phyloP scores from a whole-genome alignment of 2,113 vertebrate species.

The Psittacara wagleri region DNA sequence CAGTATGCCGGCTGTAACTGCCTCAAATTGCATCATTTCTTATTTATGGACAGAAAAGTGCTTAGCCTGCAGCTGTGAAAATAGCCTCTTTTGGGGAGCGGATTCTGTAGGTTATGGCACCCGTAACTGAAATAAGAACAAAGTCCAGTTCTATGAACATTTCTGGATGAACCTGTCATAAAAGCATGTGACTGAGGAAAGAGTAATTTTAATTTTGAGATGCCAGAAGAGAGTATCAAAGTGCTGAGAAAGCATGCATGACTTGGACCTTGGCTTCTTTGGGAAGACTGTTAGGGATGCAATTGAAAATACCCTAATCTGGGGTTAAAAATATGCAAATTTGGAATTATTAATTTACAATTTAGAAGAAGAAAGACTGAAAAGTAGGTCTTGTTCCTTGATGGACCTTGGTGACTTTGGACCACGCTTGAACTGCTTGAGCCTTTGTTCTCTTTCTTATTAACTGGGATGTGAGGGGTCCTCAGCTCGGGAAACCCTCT shows the following conservation, averaged over 20 bases:
- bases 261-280: not conserved
- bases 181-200: not conserved
- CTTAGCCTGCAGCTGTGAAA: not conserved
- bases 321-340: not conserved
- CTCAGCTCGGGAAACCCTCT: not conserved
- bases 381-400: not conserved
- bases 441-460: not conserved
- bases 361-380: not conserved
- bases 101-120: not conserved
- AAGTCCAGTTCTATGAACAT: not conserved
- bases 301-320: not conserved
- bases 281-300: not conserved
- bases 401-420: not conserved
- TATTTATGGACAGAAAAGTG: not conserved
- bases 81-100: not conserved
- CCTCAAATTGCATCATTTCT: not conserved
- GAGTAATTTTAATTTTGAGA: not conserved
- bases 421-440: not conserved
- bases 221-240: not conserved
- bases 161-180: not conserved
- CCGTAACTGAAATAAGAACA: not conserved
- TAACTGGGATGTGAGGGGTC: fast-evolving
- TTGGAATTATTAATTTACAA: not conserved
- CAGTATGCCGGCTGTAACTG: not conserved
- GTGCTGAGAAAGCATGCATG: not conserved